Percentiles rank a stretch among this genome's conserved stretches.
Evolutionary conservation across 2,888 invertebrate genomes (phyloP).

Genomic region (Athalia rosae): DNA sequence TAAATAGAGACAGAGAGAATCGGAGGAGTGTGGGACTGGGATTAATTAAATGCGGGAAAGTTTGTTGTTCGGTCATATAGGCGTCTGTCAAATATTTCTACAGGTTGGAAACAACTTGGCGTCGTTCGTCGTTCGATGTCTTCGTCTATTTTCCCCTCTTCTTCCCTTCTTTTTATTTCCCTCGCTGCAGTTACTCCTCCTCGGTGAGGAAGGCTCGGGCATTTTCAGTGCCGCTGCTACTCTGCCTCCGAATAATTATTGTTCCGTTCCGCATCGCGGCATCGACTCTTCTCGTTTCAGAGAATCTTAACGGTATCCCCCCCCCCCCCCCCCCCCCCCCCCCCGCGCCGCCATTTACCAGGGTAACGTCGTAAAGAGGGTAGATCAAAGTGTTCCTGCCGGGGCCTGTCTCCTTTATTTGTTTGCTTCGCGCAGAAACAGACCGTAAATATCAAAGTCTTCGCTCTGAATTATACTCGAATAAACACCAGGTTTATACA

Average conservation of each 20-base stretch:
- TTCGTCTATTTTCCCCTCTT: not conserved
- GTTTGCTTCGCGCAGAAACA: conserved; percentile 2
- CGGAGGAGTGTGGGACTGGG: conserved; percentile 46
- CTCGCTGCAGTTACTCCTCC: not conserved
- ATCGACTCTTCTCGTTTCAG: not conserved
- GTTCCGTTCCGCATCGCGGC: conserved; percentile 10
- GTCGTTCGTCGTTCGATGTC: not conserved
- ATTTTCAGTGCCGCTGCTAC: not conserved
- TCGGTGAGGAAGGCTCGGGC: not conserved
- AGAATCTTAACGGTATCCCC: not conserved
- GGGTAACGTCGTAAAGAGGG: not conserved
- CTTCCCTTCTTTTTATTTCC: not conserved
- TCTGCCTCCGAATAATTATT: conserved; percentile 24
- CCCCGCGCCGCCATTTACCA: too few species aligned
- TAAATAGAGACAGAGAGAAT: conserved; percentile 11
- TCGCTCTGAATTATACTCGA: conserved; percentile 19
- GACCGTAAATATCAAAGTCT: conserved; percentile 21
- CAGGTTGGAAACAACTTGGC: not conserved
- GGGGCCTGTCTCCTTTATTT: not conserved
- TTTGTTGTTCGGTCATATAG: conserved; percentile 1
- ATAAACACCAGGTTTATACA: not conserved
- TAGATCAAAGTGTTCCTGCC: conserved; percentile 26
- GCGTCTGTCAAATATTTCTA: not conserved
- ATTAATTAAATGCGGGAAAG: conserved; percentile 43
- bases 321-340: too few species aligned